phyloP scores from a whole-genome alignment of 2,797 vertebrate species.

The Botia kubotai region DNA sequence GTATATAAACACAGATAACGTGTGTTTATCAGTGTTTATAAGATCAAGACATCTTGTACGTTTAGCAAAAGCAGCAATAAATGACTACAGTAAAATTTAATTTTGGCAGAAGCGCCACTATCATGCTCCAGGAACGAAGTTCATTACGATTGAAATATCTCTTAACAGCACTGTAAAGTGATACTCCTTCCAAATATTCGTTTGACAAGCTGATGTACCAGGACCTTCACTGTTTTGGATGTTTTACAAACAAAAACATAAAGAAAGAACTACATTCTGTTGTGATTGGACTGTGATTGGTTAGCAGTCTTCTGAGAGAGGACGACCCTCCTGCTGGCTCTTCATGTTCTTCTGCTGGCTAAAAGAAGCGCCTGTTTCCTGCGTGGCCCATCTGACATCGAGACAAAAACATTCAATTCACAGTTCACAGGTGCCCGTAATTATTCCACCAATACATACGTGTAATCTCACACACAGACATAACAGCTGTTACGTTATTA shows the following conservation, averaged over 20 bases:
- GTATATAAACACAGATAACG: background rate
- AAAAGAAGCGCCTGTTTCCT: background rate
- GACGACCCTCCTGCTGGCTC: constrained; percentile 6
- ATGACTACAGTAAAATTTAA: background rate
- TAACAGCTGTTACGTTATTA: background rate
- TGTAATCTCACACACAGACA: background rate
- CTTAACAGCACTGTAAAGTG: background rate
- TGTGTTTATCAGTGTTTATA: background rate
- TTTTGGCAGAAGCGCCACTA: background rate
- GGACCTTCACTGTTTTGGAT: background rate
- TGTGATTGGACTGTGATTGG: background rate
- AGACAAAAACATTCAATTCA: background rate
- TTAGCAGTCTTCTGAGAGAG: background rate
- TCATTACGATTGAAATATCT: background rate
- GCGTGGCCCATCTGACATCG: constrained; percentile 14
- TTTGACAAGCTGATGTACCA: background rate
- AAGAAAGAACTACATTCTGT: background rate
- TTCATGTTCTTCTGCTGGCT: background rate
- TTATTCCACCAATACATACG: background rate
- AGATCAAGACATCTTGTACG: background rate
- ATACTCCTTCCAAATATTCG: background rate
- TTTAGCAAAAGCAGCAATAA: constrained; percentile 2
- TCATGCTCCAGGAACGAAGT: background rate
- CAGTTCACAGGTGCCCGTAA: background rate
- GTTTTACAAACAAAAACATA: background rate